phyloP scores from a whole-genome alignment of 1,140 invertebrate genomes.

The Camponotus vicinus region DNA sequence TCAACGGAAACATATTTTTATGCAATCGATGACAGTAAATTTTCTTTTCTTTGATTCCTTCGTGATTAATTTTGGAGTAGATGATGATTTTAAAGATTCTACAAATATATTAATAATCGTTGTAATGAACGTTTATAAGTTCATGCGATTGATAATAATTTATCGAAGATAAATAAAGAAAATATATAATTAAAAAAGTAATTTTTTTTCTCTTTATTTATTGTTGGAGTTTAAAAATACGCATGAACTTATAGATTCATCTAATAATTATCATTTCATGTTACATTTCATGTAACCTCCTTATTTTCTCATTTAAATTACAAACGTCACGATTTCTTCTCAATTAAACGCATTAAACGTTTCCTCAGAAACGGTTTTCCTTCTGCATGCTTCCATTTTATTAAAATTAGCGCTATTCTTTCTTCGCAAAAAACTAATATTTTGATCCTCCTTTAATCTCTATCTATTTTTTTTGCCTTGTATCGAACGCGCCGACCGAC shows the following conservation, averaged over 20 bases:
- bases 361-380: background rate
- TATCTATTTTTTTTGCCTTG: background rate
- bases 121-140: background rate
- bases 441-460: too few relatives aligned
- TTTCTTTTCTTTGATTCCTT: background rate
- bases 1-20: conserved; percentile 5
- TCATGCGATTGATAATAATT: conserved; percentile 19
- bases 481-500: background rate
- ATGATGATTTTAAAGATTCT: conserved; percentile 7
- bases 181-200: background rate
- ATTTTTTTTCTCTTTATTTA: background rate
- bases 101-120: background rate
- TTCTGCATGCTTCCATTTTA: background rate
- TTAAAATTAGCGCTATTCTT: background rate
- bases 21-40: conserved; percentile 6
- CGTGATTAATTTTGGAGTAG: background rate
- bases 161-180: background rate
- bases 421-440: too few relatives aligned
- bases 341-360: background rate
- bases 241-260: conserved; percentile 10
- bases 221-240: background rate
- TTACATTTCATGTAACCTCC: background rate
- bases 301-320: background rate
- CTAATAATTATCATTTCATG: background rate
- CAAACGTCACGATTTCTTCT: conserved; percentile 2